These are phyloP conservation scores for Chlorodrepanis virens DNA, from an alignment of 2,113 vertebrate genomes.

Conservation along the genomic window DNA sequence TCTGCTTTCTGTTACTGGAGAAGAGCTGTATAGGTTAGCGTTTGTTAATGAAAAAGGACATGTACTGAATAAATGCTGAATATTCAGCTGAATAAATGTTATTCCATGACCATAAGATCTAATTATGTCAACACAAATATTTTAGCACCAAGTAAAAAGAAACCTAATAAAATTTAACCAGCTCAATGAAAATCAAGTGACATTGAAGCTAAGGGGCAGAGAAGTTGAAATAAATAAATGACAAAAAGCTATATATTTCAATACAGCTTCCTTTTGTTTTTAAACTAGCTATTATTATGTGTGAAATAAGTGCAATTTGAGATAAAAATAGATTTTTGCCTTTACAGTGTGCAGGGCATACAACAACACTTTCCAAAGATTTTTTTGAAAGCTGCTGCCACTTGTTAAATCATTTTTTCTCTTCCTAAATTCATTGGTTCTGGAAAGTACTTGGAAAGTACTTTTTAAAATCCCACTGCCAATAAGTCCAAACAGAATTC, in stretches of 20 bases:
- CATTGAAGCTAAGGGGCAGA: background rate
- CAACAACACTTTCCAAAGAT: background rate
- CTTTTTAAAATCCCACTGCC: background rate
- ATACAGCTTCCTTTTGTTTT: background rate
- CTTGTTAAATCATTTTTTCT: background rate
- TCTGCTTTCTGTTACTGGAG: background rate
- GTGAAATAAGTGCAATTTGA: background rate
- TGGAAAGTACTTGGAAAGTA: background rate
- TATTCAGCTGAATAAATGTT: slow-evolving; percentile 36
- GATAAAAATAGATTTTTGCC: background rate
- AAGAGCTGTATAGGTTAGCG: background rate
- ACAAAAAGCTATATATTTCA: background rate
- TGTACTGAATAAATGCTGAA: background rate
- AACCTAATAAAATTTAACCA: slow-evolving; percentile 11
- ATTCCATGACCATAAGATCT: background rate
- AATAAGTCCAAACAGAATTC: background rate
- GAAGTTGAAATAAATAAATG: background rate
- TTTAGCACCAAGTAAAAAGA: slow-evolving; percentile 34
- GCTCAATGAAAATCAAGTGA: background rate
- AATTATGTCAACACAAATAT: slow-evolving; percentile 44
- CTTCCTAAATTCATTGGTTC: background rate
- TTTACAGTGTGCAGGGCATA: background rate
- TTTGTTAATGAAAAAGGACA: slow-evolving; percentile 1
- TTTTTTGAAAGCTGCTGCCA: background rate
- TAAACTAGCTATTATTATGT: background rate